A percentile compares a stretch with the other conserved stretches of the same genome.
Conservation (phyloP, 2,113 vertebrate genomes). For the Eonycteris spelaea region DNA sequence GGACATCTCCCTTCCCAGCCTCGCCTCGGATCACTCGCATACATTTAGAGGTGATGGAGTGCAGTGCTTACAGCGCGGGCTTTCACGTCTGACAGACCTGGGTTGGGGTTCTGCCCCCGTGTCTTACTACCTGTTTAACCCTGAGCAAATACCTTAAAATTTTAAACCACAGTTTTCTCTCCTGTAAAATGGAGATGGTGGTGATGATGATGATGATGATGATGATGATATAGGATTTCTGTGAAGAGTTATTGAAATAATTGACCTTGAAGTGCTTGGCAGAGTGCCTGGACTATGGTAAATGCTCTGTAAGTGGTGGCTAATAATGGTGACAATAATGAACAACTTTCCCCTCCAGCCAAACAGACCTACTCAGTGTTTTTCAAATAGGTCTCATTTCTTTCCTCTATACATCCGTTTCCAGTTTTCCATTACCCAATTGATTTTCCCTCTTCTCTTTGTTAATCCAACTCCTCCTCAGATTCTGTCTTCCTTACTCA, state of each 20-base stretch:
- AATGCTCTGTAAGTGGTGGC: not conserved
- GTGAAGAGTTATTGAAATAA: not conserved
- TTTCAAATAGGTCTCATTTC: not conserved
- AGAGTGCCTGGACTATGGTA: not conserved
- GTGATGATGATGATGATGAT: not conserved
- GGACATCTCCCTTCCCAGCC: not conserved
- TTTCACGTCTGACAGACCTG: not conserved
- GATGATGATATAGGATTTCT: not conserved
- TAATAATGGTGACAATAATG: not conserved
- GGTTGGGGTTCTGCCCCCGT: not conserved
- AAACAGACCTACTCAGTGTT: not conserved
- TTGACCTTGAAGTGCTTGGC: not conserved
- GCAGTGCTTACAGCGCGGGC: not conserved
- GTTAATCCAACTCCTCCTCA: not conserved
- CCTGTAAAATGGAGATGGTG: not conserved
- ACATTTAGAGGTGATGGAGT: not conserved
- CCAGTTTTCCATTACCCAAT: not conserved
- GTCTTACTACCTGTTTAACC: not conserved
- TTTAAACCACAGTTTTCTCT: not conserved
- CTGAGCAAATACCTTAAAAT: not conserved
- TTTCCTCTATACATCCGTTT: not conserved
- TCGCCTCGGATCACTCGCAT: accelerated
- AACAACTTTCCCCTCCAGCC: not conserved
- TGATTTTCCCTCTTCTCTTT: not conserved
- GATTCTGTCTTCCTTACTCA: not conserved